These are phyloP conservation scores for Amia ocellicauda DNA, from an alignment of 2,113 vertebrate genomes.

Conservation along the genomic window DNA sequence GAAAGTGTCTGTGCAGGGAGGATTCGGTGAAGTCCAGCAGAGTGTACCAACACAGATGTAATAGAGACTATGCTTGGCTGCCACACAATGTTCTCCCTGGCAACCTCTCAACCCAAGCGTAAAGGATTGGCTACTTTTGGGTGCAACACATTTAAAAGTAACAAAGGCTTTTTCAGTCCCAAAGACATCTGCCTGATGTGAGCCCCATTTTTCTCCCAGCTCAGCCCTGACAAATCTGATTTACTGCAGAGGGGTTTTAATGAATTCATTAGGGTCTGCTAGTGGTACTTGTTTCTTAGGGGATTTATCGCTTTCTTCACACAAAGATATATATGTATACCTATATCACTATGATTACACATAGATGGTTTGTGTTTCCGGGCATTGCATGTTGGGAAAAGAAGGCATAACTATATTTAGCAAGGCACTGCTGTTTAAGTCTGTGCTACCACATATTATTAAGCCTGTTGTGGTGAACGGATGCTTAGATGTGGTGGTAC, in stretches of 20 bases:
- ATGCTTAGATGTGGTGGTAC: too few relatives aligned
- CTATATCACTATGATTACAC: too few relatives aligned
- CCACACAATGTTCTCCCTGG: slow-evolving; percentile 31
- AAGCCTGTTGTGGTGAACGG: too few relatives aligned
- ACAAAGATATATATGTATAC: too few relatives aligned
- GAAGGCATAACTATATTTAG: too few relatives aligned
- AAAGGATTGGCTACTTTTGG: slow-evolving; percentile 17
- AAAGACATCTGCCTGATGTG: background rate
- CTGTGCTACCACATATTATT: too few relatives aligned
- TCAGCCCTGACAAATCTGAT: background rate
- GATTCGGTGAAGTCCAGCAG: background rate
- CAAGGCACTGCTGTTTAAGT: too few relatives aligned
- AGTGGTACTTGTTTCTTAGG: background rate
- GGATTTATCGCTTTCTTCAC: background rate
- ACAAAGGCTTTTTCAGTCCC: slow-evolving; percentile 15
- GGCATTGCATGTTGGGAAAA: too few relatives aligned
- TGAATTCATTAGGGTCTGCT: background rate
- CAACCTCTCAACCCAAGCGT: slow-evolving; percentile 25
- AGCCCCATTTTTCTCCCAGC: background rate
- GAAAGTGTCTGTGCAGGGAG: background rate
- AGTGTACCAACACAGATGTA: slow-evolving; percentile 19
- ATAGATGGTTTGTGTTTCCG: too few relatives aligned
- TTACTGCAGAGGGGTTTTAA: background rate
- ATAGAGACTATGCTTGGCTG: slow-evolving; percentile 32
- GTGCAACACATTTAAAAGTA: slow-evolving; percentile 13